Evolutionary conservation across 2,888 invertebrate species (phyloP), one percentile per base, ranked within the genome.

Genomic region (Lypha dubia): DNA sequence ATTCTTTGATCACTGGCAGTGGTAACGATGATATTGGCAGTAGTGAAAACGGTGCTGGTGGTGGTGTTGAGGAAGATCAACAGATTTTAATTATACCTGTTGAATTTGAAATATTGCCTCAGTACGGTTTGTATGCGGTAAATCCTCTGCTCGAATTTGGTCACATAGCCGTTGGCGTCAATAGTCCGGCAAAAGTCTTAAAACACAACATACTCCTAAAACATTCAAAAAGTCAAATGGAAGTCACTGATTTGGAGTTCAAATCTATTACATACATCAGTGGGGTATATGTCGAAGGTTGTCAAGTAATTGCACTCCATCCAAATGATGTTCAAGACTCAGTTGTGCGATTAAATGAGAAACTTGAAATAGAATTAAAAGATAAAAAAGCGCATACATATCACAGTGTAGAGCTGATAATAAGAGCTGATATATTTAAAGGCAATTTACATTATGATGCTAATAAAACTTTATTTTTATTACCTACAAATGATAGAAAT

Each of bases 71-170:
- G 11, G 38, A 79, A 1, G 87, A 85, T 49, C 91, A 92, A 58
- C 89, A 90, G 68, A 87, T 92, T 86, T 93, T 97, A 86, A 95
- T 97, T 86, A 94, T 97, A 86, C 97, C 97, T 38, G 94, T 97
- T 62, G 97, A 97, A 93, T 95, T 97, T 74, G 96, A 97, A 93
- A 96, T 97, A 76, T 92, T 94, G 28, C 93, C 93, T 79, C 93
- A 93, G 76, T 94, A 95, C 86, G 96, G 97, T 67, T 93, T 97
- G 80, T 97, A 96, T 92, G 94, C 96, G 87, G 95, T 96, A n/a
- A 95, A 95, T 89, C 94, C 94, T 75, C 92, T 95, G 80, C 93
- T 98, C 41, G 97, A 98, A 93, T 97, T 98, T 92, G 97, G 97
- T 41, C 94, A 96, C 83, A 93, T 97, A 67, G 95, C 96, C 67